phyloP scores from a whole-genome alignment of 1,140 invertebrate species.

The Micrasema longulum region DNA sequence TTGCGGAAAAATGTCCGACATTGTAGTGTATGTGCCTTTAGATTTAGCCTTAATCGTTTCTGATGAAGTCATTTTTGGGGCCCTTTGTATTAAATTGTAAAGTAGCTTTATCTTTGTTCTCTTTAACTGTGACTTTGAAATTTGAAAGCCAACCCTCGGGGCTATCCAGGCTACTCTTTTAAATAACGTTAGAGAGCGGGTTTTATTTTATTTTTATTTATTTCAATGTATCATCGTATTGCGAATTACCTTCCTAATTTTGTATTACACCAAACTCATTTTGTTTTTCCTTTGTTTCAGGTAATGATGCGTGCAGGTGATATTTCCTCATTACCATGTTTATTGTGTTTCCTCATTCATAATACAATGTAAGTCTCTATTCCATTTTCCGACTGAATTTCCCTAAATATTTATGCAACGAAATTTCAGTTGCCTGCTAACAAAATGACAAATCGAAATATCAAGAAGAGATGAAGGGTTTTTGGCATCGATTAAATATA shows the following conservation, averaged over 20 bases:
- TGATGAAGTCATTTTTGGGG: neutral
- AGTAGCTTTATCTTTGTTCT: conserved; percentile 10
- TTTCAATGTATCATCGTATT: too few species aligned
- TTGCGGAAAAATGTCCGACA: too few species aligned
- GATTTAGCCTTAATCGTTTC: neutral
- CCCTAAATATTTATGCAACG: too few species aligned
- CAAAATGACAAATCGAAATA: too few species aligned
- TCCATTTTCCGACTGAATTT: neutral
- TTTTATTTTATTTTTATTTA: too few species aligned
- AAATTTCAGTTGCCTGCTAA: too few species aligned
- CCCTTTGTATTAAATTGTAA: conserved; percentile 1
- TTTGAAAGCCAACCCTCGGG: neutral
- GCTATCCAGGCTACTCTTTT: neutral
- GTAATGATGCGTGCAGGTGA: conserved; percentile 19
- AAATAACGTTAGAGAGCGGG: too few species aligned
- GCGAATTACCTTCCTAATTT: too few species aligned
- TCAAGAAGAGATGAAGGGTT: too few species aligned
- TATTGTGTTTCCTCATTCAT: conserved; percentile 1
- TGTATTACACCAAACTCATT: neutral
- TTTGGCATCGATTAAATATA: too few species aligned
- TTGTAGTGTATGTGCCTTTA: too few species aligned
- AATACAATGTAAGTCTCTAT: conserved; percentile 18
- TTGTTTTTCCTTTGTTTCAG: conserved; percentile 21
- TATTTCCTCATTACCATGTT: conserved; percentile 20
- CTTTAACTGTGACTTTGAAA: conserved; percentile 1